phyloP scores from a whole-genome alignment of 2,888 invertebrate species.

The Zeuzera pyrina region DNA sequence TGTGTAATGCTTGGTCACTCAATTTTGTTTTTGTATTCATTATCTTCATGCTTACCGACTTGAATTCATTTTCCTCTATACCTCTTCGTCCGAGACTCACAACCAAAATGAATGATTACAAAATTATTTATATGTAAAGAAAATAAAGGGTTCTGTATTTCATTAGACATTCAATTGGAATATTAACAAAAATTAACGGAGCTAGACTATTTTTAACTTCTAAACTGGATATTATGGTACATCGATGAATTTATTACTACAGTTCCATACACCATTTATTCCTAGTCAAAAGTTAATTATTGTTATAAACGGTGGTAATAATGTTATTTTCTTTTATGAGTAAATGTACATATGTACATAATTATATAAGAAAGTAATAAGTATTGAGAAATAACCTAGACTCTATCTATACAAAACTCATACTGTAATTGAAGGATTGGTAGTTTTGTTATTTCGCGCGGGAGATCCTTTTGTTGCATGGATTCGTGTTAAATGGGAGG shows the following conservation, averaged over 20 bases:
- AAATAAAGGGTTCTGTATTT: conserved; percentile 43
- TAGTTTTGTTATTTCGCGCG: conserved; percentile 71
- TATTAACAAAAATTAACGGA: conserved; percentile 6
- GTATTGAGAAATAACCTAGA: no score
- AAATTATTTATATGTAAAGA: conserved; percentile 70
- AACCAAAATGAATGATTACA: conserved; percentile 69
- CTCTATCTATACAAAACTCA: no score
- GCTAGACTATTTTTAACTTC: no score
- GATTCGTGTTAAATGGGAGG: conserved; percentile 68
- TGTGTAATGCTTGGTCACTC: conserved; percentile 56
- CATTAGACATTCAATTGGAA: conserved; percentile 4
- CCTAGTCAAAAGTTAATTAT: no score
- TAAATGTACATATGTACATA: no score
- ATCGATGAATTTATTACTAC: no score
- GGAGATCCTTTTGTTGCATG: conserved; percentile 65
- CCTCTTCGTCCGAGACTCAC: conserved; percentile 37
- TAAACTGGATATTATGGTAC: no score
- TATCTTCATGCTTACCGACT: conserved; percentile 62
- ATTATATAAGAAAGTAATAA: no score
- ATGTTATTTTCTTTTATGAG: no score
- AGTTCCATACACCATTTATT: no score
- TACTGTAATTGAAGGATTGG: conserved; percentile 47
- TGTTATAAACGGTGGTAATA: no score
- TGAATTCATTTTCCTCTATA: conserved; percentile 52
- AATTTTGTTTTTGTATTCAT: conserved; percentile 63